Conservation (phyloP, 2,797 vertebrate species). For the Chloroceryle inda region DNA sequence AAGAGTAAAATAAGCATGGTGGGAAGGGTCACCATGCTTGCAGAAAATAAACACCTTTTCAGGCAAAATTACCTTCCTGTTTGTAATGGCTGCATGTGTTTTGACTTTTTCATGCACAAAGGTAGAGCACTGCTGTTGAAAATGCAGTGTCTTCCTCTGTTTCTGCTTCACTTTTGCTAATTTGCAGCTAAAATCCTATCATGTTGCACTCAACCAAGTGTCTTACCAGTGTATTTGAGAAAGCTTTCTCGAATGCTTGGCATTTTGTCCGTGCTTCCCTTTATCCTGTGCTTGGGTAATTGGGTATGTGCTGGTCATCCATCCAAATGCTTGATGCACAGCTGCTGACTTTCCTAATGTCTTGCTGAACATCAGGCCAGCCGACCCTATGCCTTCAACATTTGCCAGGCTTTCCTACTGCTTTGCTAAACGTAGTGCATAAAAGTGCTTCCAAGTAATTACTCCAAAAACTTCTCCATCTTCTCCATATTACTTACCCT, state of each 20-base stretch:
- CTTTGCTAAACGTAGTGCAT: neutral
- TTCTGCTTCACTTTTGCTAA: neutral
- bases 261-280: neutral
- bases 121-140: neutral
- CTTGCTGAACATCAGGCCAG: neutral
- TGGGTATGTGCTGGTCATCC: neutral
- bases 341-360: neutral
- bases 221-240: neutral
- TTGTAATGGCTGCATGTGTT: neutral
- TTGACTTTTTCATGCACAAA: neutral
- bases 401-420: neutral
- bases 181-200: neutral
- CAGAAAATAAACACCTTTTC: neutral
- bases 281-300: neutral
- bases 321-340: neutral
- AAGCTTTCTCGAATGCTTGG: neutral
- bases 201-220: neutral
- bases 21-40: neutral
- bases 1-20: neutral
- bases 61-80: neutral
- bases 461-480: neutral
- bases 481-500: neutral
- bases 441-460: neutral
- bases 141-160: neutral
- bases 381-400: neutral